phyloP scores from a whole-genome alignment of 2,797 vertebrate species.

The Trichosurus vulpecula region DNA sequence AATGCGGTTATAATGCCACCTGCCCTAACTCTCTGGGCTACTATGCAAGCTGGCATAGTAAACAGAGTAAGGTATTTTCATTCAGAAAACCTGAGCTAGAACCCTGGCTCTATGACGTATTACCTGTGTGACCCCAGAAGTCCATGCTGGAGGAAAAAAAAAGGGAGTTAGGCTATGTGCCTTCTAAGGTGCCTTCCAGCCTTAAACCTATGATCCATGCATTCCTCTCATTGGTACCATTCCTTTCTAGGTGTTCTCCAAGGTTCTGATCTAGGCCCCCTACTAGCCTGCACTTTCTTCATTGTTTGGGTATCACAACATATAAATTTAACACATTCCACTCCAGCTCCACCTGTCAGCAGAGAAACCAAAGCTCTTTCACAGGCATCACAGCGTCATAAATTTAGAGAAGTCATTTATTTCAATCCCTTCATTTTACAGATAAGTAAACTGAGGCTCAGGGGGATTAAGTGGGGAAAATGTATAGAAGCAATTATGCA shows the following conservation, averaged over 20 bases:
- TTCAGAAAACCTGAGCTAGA: background rate
- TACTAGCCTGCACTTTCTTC: background rate
- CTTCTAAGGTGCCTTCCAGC: background rate
- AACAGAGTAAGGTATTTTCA: background rate
- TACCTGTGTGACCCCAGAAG: background rate
- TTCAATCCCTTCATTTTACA: background rate
- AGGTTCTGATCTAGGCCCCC: background rate
- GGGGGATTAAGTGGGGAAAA: background rate
- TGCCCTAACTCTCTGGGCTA: background rate
- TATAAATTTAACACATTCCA: background rate
- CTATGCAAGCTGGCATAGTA: background rate
- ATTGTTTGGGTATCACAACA: background rate
- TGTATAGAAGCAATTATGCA: background rate
- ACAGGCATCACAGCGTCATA: background rate
- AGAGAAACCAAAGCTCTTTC: background rate
- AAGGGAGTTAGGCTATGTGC: background rate
- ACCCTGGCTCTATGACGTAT: background rate
- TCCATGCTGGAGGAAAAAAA: background rate
- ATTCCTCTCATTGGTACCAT: background rate
- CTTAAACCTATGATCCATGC: background rate
- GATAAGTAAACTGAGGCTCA: background rate
- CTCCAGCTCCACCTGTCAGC: background rate
- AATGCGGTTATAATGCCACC: background rate
- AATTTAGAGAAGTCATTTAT: background rate
- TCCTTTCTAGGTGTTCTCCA: background rate